Conservation (phyloP, 2,888 invertebrate genomes). For the Thysanoteuthis rhombus region DNA sequence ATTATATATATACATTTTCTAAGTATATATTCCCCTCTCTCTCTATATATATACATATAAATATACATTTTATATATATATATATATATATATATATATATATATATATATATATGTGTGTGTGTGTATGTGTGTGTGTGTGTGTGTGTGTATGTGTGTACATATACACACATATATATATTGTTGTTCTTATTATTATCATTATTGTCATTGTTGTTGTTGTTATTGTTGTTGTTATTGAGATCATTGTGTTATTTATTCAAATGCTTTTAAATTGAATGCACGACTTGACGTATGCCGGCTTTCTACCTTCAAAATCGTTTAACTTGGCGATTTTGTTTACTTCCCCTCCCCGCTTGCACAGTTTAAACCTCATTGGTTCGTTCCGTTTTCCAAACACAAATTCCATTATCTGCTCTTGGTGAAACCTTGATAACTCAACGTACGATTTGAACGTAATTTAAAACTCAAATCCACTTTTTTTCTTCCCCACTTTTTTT, state of each 20-base stretch:
- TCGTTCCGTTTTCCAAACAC: slow-evolving; percentile 12
- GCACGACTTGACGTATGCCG: background rate
- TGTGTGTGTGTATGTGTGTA: too few relatives aligned
- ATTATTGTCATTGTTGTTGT: background rate
- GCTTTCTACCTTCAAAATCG: background rate
- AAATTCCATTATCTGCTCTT: background rate
- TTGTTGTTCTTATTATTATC: background rate
- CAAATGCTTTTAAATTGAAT: slow-evolving; percentile 12
- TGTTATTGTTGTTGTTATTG: background rate
- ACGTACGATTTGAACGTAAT: background rate
- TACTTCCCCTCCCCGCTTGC: background rate
- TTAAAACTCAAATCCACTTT: too few relatives aligned
- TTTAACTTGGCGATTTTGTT: background rate
- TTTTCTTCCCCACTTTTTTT: background rate
- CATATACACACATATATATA: too few relatives aligned
- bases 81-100: too few relatives aligned
- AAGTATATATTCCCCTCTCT: too few relatives aligned
- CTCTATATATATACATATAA: too few relatives aligned
- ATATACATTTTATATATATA: too few relatives aligned
- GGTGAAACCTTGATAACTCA: background rate
- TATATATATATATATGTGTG: too few relatives aligned
- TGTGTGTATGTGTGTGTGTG: too few relatives aligned
- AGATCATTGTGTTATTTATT: background rate
- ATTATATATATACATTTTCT: background rate
- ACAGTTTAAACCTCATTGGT: background rate